These are phyloP conservation scores for Hippasteria phrygiana DNA, from an alignment of 53 echinoderm and acorn worm genomes.

Conservation along the genomic window DNA sequence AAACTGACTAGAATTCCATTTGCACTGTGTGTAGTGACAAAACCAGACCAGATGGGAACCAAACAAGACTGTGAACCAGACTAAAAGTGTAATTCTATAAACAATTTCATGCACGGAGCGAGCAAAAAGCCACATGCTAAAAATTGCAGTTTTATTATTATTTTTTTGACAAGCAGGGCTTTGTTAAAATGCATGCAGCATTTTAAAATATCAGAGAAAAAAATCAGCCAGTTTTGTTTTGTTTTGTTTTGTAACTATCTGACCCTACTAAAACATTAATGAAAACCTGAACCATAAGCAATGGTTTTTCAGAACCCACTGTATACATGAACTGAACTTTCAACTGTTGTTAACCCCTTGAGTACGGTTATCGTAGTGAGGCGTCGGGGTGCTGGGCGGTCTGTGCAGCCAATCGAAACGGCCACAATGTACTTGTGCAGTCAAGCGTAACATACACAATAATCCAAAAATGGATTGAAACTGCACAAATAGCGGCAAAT, in stretches of 20 bases:
- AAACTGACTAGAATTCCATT: background rate
- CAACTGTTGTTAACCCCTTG: too few relatives aligned
- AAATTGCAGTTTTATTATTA: background rate
- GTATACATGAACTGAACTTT: too few relatives aligned
- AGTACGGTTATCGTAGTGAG: too few relatives aligned
- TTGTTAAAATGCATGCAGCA: conserved; percentile 36
- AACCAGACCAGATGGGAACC: background rate
- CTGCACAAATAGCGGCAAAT: too few relatives aligned
- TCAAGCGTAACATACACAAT: too few relatives aligned
- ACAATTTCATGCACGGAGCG: conserved; percentile 40
- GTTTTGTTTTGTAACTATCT: background rate
- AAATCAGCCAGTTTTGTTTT: background rate
- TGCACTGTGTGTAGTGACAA: background rate
- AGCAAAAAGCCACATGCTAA: conserved; percentile 45
- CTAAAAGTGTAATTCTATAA: background rate
- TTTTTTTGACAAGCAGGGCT: conserved; percentile 37
- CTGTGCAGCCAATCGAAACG: too few relatives aligned
- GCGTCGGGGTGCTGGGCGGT: too few relatives aligned
- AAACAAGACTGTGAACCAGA: background rate
- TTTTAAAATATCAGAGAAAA: conserved; percentile 26
- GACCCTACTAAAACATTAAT: too few relatives aligned
- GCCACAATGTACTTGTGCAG: too few relatives aligned
- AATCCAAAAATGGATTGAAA: too few relatives aligned
- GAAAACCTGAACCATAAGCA: too few relatives aligned
- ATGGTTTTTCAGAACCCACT: too few relatives aligned